Evolutionary conservation across 2,797 vertebrate genomes (phyloP).

Genomic region (Smutsia temminckii): DNA sequence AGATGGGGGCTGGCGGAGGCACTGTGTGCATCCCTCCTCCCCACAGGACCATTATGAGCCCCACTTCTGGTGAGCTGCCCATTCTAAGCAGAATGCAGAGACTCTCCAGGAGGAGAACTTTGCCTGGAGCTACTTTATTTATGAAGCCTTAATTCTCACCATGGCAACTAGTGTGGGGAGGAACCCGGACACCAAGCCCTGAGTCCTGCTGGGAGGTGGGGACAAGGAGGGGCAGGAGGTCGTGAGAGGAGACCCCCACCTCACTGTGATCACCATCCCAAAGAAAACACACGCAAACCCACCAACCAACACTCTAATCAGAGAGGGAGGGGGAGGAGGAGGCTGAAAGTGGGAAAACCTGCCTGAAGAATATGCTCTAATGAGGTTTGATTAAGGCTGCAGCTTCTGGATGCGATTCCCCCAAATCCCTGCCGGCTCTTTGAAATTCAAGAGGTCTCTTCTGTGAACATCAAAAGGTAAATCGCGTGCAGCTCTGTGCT

Average conservation of each 20-base stretch:
- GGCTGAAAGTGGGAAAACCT: slow-evolving; percentile 71
- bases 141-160: slow-evolving; percentile 74
- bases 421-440: slow-evolving; percentile 85
- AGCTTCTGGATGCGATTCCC: slow-evolving; percentile 81
- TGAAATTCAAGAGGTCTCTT: slow-evolving; percentile 89
- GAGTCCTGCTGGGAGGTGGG: neutral
- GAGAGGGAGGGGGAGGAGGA: slow-evolving; percentile 53
- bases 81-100: neutral
- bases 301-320: slow-evolving; percentile 79
- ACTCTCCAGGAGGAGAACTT: neutral
- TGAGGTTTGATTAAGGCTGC: slow-evolving; percentile 86
- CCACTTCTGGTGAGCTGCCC: neutral
- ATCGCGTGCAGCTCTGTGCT: slow-evolving; percentile 76
- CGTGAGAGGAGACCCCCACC: neutral
- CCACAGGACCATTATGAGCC: neutral
- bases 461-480: slow-evolving; percentile 88
- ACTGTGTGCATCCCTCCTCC: fast-evolving
- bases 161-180: slow-evolving; percentile 66
- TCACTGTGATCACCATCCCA: neutral
- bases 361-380: slow-evolving; percentile 87
- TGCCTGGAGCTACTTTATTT: slow-evolving; percentile 46
- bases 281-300: slow-evolving; percentile 69
- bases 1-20: neutral
- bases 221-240: neutral
- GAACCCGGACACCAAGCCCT: neutral